Percentiles rank a stretch among this genome's conserved stretches.
phyloP scores from a whole-genome alignment of 1,140 invertebrate genomes.

The Megalonaias nervosa region DNA sequence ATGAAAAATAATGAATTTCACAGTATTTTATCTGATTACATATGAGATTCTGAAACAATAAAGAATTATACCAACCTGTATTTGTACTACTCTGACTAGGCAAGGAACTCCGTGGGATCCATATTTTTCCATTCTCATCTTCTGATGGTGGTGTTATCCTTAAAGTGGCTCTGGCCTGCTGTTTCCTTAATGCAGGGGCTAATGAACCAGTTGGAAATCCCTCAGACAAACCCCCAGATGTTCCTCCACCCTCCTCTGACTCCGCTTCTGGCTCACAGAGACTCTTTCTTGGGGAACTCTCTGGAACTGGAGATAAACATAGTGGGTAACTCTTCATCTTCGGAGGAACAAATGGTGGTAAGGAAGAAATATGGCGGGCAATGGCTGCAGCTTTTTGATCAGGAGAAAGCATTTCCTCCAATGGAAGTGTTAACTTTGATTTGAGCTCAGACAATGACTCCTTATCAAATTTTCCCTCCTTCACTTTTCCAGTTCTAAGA shows the following conservation, averaged over 20 bases:
- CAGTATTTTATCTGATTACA: too few species aligned
- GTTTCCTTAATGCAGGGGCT: slow-evolving; percentile 41
- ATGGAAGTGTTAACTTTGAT: slow-evolving; percentile 28
- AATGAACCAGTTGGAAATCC: slow-evolving; percentile 14
- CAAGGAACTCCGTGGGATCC: slow-evolving; percentile 48
- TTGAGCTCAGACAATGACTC: slow-evolving; percentile 33
- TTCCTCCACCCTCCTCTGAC: neutral
- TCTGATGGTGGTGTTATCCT: slow-evolving; percentile 48
- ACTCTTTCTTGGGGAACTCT: slow-evolving; percentile 42
- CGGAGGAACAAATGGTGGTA: slow-evolving; percentile 63
- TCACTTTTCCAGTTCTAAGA: slow-evolving; percentile 36
- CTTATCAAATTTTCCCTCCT: slow-evolving; percentile 17
- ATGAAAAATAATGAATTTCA: too few species aligned
- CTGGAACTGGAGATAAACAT: slow-evolving; percentile 59
- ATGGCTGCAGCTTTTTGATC: slow-evolving; percentile 58
- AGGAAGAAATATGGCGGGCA: slow-evolving; percentile 50
- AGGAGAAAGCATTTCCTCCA: slow-evolving; percentile 43
- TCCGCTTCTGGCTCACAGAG: slow-evolving; percentile 11
- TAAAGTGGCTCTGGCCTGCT: slow-evolving; percentile 48
- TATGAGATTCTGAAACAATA: neutral
- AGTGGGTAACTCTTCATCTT: slow-evolving; percentile 57
- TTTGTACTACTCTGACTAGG: slow-evolving; percentile 1
- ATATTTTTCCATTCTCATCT: slow-evolving; percentile 51
- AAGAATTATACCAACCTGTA: neutral
- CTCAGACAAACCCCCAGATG: neutral